These are phyloP conservation scores for Cryptoprocta ferox DNA, from an alignment of 2,797 vertebrate species.

Conservation along the genomic window DNA sequence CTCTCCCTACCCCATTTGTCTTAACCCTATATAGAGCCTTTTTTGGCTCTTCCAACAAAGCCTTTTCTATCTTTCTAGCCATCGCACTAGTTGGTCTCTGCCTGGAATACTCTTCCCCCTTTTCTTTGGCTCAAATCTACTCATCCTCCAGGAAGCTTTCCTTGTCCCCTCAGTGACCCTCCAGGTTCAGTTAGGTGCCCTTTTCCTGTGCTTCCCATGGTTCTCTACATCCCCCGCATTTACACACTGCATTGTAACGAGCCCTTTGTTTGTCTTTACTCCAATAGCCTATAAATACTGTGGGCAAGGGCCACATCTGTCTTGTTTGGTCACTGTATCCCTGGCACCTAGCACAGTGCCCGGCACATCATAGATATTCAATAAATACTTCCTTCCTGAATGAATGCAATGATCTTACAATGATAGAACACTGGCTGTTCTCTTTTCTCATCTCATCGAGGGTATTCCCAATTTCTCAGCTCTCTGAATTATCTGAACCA, in stretches of 20 bases:
- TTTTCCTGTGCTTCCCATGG: background rate
- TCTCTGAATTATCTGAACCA: background rate
- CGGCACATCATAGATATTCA: background rate
- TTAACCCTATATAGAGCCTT: background rate
- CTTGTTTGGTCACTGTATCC: background rate
- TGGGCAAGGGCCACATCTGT: background rate
- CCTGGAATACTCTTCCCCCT: background rate
- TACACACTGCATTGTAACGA: background rate
- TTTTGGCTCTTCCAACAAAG: background rate
- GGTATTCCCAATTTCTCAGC: background rate
- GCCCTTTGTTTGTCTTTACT: background rate
- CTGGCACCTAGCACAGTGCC: background rate
- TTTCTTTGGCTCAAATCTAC: background rate
- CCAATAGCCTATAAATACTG: background rate
- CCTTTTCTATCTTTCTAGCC: background rate
- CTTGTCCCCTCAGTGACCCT: rapidly evolving
- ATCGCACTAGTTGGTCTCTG: background rate
- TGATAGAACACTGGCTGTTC: background rate
- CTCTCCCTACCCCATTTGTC: background rate
- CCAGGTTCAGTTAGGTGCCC: background rate
- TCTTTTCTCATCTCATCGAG: background rate
- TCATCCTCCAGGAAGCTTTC: conserved; percentile 6
- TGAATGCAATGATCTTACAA: background rate
- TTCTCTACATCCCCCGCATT: background rate
- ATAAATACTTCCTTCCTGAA: background rate